Base-by-base conservation (phyloP, 2,797 vertebrate species). In the Mastacembelus armatus region DNA sequence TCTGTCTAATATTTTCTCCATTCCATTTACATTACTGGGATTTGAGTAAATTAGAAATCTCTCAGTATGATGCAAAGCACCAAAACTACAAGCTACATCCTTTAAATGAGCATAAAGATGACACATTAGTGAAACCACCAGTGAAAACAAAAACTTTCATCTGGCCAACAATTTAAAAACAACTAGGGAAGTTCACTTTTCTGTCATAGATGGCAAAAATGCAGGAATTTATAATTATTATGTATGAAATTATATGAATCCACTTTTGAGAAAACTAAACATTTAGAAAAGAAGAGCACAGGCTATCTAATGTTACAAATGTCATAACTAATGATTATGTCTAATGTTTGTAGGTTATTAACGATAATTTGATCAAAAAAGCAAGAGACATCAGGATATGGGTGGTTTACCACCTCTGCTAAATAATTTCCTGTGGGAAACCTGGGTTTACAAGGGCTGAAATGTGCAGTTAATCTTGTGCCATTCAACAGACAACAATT, bases 391-490 rank as follows among this genome's bases (percentile, higher is more conserved):
- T 40, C 18, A 38, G 6, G 15, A n/a, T n/a, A 42, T 22, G 26
- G n/a, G 21, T 48, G 48, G 36, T 16, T 49, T 32, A 30, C 51
- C 27, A 26, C 11, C 35, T 33, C 56, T 50, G 47, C 48, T 38
- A 18, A 21, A 21, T 29, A 9, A 22, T 15, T 59, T 74, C 33
- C 68, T 52, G 49, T 49, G 39, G 5, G 70, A 61, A 42, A 45
- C 43, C 43, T 38, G 27, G 26, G 12, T 35, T 15, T 22, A 19
- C n/a, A 18, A 44, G 29, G 21, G 29, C 38, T 51, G 42, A 74
- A 26, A 22, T 26, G 29, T 42, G 27, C 10, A 5, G 32, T 49
- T 58, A 16, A 27, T 65, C 75, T 74, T 58, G 59, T 40, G 48
- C 47, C 32, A 43, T 11, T 59, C 24, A 47, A 11, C 24, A 29